These are phyloP conservation scores for Alexandromys fortis DNA, from an alignment of 2,113 vertebrate genomes.

Conservation along the genomic window DNA sequence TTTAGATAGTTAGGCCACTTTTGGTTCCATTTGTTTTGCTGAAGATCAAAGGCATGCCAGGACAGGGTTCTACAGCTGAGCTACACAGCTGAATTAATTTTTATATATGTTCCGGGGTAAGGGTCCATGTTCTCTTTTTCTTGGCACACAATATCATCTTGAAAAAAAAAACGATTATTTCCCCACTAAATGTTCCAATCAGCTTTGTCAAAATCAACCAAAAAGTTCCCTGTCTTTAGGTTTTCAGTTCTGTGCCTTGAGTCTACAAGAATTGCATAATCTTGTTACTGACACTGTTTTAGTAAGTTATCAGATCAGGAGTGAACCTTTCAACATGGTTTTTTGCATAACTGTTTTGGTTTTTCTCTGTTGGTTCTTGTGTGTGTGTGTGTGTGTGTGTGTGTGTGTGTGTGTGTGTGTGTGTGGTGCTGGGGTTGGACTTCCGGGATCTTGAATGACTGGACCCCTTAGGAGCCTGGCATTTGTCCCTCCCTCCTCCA, in stretches of 20 bases:
- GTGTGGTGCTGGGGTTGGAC: neutral
- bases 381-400: neutral
- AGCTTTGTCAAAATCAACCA: neutral
- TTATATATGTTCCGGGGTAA: neutral
- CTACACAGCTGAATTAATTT: neutral
- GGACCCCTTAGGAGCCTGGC: neutral
- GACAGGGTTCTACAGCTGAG: neutral
- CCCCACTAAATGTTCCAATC: neutral
- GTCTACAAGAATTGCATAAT: neutral
- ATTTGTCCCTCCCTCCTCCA: neutral
- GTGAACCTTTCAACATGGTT: slow-evolving; percentile 7
- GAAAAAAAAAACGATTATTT: neutral
- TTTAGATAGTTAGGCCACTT: neutral
- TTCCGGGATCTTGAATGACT: neutral
- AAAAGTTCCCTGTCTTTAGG: neutral
- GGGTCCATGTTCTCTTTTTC: neutral
- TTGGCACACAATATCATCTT: neutral
- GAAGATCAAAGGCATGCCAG: neutral
- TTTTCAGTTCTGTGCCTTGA: neutral
- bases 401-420: neutral
- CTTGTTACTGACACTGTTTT: neutral
- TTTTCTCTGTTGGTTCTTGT: neutral
- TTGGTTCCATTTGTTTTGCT: neutral
- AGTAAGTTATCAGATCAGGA: neutral
- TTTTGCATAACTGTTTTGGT: neutral